These are phyloP conservation scores for Dolichallabes microphthalmus DNA, from an alignment of 2,113 vertebrate species.

Conservation along the genomic window DNA sequence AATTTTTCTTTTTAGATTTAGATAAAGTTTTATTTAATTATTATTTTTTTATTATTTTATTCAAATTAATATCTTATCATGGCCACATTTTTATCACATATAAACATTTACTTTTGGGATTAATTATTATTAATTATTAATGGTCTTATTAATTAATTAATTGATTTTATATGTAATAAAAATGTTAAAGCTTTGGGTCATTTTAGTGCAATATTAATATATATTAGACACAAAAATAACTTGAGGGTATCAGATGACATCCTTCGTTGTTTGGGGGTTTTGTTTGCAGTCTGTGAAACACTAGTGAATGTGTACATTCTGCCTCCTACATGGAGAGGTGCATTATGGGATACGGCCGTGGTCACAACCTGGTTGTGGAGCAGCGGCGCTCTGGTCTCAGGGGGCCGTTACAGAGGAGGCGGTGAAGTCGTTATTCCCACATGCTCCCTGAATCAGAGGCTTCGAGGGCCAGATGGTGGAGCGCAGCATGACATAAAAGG, in stretches of 20 bases:
- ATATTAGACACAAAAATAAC: not conserved
- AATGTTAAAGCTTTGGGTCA: not conserved
- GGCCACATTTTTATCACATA: not conserved
- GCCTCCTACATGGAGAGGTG: not conserved
- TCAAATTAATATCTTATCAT: not conserved
- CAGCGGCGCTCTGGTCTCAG: not conserved
- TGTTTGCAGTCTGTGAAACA: not conserved
- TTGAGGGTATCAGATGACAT: not conserved
- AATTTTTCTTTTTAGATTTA: too few relatives aligned
- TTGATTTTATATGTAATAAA: not conserved
- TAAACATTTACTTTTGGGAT: not conserved
- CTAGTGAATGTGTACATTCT: not conserved
- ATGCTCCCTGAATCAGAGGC: slow-evolving; percentile 42
- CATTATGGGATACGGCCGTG: slow-evolving; percentile 2
- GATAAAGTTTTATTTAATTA: not conserved
- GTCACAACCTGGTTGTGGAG: not conserved
- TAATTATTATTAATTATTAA: not conserved
- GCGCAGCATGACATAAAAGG: slow-evolving; percentile 30
- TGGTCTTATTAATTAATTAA: too few relatives aligned
- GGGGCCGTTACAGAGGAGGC: not conserved
- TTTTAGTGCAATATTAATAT: not conserved
- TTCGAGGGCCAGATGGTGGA: slow-evolving; percentile 56
- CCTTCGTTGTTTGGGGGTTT: not conserved
- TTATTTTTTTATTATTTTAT: not conserved
- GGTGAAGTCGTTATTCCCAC: slow-evolving; percentile 46